These are phyloP conservation scores for Trissolcus basalis DNA, from an alignment of 1,140 invertebrate species.

Conservation along the genomic window DNA sequence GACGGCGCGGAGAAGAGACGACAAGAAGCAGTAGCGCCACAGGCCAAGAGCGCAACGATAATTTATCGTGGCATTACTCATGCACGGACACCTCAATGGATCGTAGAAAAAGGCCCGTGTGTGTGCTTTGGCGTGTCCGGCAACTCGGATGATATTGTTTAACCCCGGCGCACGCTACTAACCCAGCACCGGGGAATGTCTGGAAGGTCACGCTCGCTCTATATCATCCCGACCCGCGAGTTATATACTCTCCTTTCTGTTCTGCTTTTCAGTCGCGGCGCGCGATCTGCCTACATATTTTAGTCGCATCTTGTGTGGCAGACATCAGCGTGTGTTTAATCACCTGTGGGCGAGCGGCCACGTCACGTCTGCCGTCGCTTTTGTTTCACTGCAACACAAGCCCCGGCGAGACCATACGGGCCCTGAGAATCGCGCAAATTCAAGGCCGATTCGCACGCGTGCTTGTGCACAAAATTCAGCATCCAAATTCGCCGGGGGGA, in stretches of 20 bases:
- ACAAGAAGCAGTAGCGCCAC: slow-evolving; percentile 55
- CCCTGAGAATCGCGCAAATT: too few relatives aligned
- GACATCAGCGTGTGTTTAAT: slow-evolving; percentile 44
- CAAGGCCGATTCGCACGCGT: too few relatives aligned
- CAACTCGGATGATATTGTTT: slow-evolving; percentile 69
- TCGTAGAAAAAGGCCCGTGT: slow-evolving; percentile 58
- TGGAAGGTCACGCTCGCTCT: slow-evolving; percentile 61
- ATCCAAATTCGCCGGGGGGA: too few relatives aligned
- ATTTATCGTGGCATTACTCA: slow-evolving; percentile 74
- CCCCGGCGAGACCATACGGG: too few relatives aligned
- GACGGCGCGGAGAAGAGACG: slow-evolving; percentile 39
- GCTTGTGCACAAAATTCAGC: too few relatives aligned
- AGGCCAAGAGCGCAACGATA: slow-evolving; percentile 61
- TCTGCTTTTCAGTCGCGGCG: slow-evolving; percentile 3
- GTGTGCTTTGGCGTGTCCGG: slow-evolving; percentile 59
- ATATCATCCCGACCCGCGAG: slow-evolving; percentile 54
- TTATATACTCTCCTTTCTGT: slow-evolving; percentile 15
- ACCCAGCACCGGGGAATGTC: slow-evolving; percentile 56
- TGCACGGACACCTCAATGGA: slow-evolving; percentile 71
- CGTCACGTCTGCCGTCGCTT: slow-evolving; percentile 23
- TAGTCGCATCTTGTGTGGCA: slow-evolving; percentile 40
- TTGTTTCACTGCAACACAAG: slow-evolving; percentile 23
- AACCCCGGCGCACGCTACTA: slow-evolving; percentile 62
- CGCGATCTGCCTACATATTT: slow-evolving; percentile 36
- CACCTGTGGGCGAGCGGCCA: slow-evolving; percentile 21